Evolutionary conservation across 1,140 invertebrate genomes (phyloP), one percentile per base, ranked within the genome.

Genomic region (Globodera ellingtonae): DNA sequence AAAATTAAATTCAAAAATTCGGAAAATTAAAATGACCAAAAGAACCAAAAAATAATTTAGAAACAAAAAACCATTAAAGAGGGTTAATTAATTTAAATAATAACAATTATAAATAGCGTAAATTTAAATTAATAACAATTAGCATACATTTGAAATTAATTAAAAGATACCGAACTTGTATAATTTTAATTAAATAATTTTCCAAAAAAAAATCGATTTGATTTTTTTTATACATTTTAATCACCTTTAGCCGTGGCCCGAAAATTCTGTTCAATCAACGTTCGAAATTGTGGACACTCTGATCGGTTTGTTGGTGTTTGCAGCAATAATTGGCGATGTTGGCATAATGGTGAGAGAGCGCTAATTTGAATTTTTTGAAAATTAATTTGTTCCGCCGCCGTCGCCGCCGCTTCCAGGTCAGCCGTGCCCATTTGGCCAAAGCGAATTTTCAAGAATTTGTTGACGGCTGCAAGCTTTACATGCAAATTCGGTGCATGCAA

Each of bases 391-490:
- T n/a, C n/a, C n/a, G n/a, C n/a, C n/a, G 24, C 24, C 24, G 13
- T 3, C 21, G 1, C 21, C 59, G 8, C 4, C 8, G 8, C 66
- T 35, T 70, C 5, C 21, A 77, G 75, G 75, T 77, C 46, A 77
- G 75, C 47, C 65, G 69, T 15, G 59, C 62, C 21, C 75, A 77
- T 77, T 77, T 95, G 4, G 93, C 94, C 0, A 90, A 94, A 80
- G 94, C 95, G 0, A 94, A 96, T 86, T 97, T 97, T 90, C 95
- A 96, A 90, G 94, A 95, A 82, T 93, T 93, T 81, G 95, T 97
- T 93, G 95, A 98, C 86, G 94, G 94, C 0, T 94, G 97, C 0
- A 98, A 98, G 89, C 94, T 95, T 89, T 97, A 97, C 90, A 96
- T 98, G 94, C 94, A 94, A 75, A 95, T 81, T 62, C 47, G 87